Conservation (phyloP, 1,140 invertebrate genomes). For the Trichonephila inaurata region DNA sequence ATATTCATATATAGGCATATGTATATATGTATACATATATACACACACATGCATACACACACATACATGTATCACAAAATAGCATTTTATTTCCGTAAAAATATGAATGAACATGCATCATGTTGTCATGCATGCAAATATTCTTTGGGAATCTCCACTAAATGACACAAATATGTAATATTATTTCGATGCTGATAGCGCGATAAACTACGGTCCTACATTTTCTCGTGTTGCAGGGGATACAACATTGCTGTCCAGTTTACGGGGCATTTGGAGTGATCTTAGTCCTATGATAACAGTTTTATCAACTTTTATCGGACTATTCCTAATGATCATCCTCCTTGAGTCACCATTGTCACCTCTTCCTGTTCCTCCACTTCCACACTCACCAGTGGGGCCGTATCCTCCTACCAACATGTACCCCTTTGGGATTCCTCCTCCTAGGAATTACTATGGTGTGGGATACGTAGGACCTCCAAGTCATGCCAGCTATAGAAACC, state of each 20-base stretch:
- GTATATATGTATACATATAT: too few species aligned
- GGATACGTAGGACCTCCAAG: constrained; percentile 11
- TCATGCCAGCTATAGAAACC: constrained; percentile 63
- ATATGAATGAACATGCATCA: too few species aligned
- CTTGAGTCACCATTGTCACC: constrained; percentile 71
- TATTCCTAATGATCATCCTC: constrained; percentile 65
- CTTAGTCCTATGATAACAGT: constrained; percentile 70
- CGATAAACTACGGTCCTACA: constrained; percentile 51
- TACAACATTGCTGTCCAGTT: constrained; percentile 66
- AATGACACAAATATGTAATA: constrained; percentile 15
- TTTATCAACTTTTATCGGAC: constrained; percentile 65
- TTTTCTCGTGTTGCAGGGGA: constrained; percentile 75
- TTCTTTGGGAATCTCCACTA: background rate
- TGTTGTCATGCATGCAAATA: too few species aligned
- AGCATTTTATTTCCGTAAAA: too few species aligned
- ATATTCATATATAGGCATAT: too few species aligned
- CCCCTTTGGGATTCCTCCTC: constrained; percentile 70
- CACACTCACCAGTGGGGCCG: constrained; percentile 65
- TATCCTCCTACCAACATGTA: constrained; percentile 71
- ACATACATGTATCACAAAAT: too few species aligned
- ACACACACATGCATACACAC: too few species aligned
- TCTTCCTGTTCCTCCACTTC: constrained; percentile 73
- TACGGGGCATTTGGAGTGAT: constrained; percentile 65
- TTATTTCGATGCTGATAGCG: background rate
- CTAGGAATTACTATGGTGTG: constrained; percentile 41